Evolutionary conservation across 2,888 invertebrate genomes (phyloP), one percentile per base, ranked within the genome.

Genomic region (Odontomyia ornata): DNA sequence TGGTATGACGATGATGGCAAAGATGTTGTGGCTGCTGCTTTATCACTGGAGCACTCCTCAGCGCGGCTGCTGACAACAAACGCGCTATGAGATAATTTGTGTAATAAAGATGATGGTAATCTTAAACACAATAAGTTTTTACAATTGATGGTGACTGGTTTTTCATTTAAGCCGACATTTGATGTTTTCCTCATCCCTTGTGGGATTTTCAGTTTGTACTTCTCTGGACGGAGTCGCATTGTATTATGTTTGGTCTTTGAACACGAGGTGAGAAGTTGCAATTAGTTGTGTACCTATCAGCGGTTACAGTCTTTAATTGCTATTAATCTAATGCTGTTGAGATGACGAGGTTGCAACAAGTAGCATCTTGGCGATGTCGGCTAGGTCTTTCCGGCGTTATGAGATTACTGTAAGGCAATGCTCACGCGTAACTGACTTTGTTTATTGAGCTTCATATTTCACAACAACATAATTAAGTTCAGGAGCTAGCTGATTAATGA

Each of bases 91-190:
- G 73, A 73, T 73, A 73, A 57, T 73, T 73, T 73, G 57, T 73
- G 73, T 73, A 60, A 73, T 60, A 60, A 73, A 60, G 73, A 73
- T 36, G 73, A 23, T 73, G 73, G 73, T 57, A 73, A 73, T 57
- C 60, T 30, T 57, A 21, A 69, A 69, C 36, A 73, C 73, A 73
- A 73, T 73, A 57, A 73, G 73, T 73, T 67, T 67, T 67, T 67
- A 43, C 67, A 67, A 67, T 67, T 67, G 67, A 67, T 60, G 25
- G 25, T 25, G 60, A 60, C 60, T 60, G 25, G 60, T 60, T 60
- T 60, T 60, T 60, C 60, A 60, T 60, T 60, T 23, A 25, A 21
- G 25, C 21, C 60, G 18, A 65, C 15, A 13, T 21, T 60, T 60
- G 64, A 28, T 28, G 65, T 18, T 30, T 65, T 65, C 18, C 30